Conservation (phyloP, 1,140 invertebrate species). For the Diachasma alloeum region DNA sequence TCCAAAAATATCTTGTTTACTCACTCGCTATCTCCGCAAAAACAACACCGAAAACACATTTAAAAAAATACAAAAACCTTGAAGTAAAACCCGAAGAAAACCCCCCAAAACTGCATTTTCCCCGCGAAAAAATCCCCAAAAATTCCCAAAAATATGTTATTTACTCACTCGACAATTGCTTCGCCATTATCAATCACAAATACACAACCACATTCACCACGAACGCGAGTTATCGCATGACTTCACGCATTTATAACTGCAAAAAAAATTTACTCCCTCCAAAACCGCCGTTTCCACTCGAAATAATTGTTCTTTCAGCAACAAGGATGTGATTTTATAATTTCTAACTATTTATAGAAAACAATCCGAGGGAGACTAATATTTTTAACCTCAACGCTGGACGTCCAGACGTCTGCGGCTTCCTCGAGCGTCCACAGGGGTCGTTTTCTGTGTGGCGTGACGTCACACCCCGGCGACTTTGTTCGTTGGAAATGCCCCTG, state of each 20-base stretch:
- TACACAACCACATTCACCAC: background rate
- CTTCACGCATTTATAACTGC: background rate
- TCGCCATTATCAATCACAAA: conserved; percentile 11
- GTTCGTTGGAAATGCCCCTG: background rate
- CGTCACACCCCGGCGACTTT: background rate
- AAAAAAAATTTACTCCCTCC: too few relatives aligned
- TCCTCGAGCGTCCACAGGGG: too few relatives aligned
- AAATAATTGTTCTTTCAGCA: too few relatives aligned
- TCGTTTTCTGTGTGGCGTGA: too few relatives aligned
- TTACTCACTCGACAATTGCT: conserved; percentile 19
- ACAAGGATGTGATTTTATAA: too few relatives aligned
- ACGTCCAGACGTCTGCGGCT: background rate
- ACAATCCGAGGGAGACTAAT: background rate
- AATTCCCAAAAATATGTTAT: background rate
- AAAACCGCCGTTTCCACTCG: too few relatives aligned
- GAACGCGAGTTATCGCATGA: background rate
- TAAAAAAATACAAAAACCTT: background rate
- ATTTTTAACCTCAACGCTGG: background rate
- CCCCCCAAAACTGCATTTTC: too few relatives aligned
- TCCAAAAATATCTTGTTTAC: background rate
- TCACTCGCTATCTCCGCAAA: too few relatives aligned
- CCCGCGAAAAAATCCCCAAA: too few relatives aligned
- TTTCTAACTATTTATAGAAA: too few relatives aligned
- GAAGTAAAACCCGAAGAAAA: background rate
- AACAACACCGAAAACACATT: too few relatives aligned